Evolutionary conservation across 2,888 invertebrate genomes (phyloP).

Genomic region (Lypha dubia): DNA sequence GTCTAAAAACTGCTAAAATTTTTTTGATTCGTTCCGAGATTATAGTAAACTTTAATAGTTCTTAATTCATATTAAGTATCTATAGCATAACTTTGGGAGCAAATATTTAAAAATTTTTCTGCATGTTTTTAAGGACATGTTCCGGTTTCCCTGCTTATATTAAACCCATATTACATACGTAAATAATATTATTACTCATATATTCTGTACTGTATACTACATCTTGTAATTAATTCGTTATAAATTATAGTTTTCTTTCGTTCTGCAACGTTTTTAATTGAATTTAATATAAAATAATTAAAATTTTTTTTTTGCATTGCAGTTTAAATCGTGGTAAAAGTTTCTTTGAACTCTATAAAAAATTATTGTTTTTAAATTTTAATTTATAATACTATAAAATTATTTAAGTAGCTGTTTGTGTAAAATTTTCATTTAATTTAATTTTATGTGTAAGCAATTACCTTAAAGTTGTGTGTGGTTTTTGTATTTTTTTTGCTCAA

Average conservation of each 20-base stretch:
- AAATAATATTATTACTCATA: too few relatives aligned
- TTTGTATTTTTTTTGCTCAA: not conserved
- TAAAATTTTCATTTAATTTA: not conserved
- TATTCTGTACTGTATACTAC: too few relatives aligned
- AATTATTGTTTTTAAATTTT: too few relatives aligned
- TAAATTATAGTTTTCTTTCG: not conserved
- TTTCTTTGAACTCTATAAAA: constrained; percentile 5
- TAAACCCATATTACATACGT: too few relatives aligned
- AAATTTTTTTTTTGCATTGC: not conserved
- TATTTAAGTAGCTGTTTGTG: not conserved
- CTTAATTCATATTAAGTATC: too few relatives aligned
- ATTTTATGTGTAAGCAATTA: not conserved
- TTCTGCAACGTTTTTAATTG: not conserved
- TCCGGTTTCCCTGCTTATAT: too few relatives aligned
- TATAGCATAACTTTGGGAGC: too few relatives aligned
- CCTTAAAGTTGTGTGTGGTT: not conserved
- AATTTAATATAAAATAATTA: not conserved
- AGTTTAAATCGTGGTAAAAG: not conserved
- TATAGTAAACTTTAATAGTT: too few relatives aligned
- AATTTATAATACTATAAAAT: not conserved
- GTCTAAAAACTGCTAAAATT: too few relatives aligned
- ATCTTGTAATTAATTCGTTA: constrained; percentile 7
- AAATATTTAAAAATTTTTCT: too few relatives aligned
- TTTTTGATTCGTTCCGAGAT: too few relatives aligned
- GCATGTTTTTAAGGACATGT: too few relatives aligned